These are phyloP conservation scores for Typhlichthys eigenmanni DNA, from an alignment of 2,797 vertebrate genomes.

Conservation along the genomic window DNA sequence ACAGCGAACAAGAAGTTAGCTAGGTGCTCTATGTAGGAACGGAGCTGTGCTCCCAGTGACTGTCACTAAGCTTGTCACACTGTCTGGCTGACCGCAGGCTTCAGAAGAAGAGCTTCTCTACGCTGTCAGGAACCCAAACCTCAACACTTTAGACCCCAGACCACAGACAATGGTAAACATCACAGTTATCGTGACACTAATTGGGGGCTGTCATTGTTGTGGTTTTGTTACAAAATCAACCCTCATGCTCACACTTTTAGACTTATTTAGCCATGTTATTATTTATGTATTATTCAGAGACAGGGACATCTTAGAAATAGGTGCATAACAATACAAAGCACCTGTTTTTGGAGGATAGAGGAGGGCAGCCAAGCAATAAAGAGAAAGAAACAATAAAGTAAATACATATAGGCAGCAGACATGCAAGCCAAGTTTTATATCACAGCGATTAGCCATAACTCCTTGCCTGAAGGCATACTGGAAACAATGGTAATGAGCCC, in stretches of 20 bases:
- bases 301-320: not conserved
- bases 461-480: constrained; percentile 2
- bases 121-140: constrained; percentile 24
- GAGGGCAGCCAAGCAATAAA: not conserved
- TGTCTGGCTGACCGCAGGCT: not conserved
- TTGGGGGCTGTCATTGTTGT: constrained; percentile 4
- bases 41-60: constrained; percentile 16
- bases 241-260: not conserved
- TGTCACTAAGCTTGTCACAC: constrained; percentile 27
- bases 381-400: not conserved
- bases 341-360: not conserved
- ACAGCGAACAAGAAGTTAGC: constrained; percentile 14
- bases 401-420: not conserved
- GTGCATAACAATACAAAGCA: too few relatives aligned
- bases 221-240: not conserved
- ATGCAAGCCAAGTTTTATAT: constrained; percentile 5
- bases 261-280: too few relatives aligned
- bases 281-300: too few relatives aligned
- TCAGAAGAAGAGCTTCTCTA: constrained; percentile 5
- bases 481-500: not conserved
- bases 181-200: constrained; percentile 27
- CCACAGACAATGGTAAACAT: constrained; percentile 8
- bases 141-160: constrained; percentile 15
- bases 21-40: constrained; percentile 2
- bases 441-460: constrained; percentile 5